Conservation (phyloP, 2,888 invertebrate species). For the Tanypteryx hageni region DNA sequence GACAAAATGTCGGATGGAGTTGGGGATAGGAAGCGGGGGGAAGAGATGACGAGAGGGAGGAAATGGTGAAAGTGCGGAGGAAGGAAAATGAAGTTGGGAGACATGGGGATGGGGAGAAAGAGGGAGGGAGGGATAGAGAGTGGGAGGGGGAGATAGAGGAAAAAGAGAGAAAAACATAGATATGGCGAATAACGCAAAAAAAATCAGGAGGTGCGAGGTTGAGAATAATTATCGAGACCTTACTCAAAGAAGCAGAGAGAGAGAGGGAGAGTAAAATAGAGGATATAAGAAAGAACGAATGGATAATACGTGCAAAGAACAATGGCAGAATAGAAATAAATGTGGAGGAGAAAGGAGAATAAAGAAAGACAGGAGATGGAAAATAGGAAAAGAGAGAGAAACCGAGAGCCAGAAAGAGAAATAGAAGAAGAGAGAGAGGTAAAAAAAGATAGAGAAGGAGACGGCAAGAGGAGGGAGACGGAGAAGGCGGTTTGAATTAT, state of each 20-base stretch:
- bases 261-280: no score
- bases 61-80: no score
- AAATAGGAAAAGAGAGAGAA: background rate
- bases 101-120: background rate
- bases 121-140: background rate
- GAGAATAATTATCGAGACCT: no score
- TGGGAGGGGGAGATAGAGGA: background rate
- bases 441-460: background rate
- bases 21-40: background rate
- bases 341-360: no score
- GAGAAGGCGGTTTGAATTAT: slow-evolving; percentile 63
- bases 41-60: background rate
- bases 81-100: no score
- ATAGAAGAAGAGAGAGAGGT: background rate
- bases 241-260: no score
- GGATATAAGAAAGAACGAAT: no score
- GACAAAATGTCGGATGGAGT: no score
- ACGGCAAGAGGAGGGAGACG: slow-evolving; percentile 18
- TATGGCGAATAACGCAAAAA: no score
- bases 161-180: background rate
- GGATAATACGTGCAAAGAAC: no score
- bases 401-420: background rate
- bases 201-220: no score
- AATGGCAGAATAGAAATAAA: no score
- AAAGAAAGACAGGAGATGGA: background rate